Evolutionary conservation across 1,140 invertebrate genomes (phyloP).

Genomic region (Adelges cooleyi): DNA sequence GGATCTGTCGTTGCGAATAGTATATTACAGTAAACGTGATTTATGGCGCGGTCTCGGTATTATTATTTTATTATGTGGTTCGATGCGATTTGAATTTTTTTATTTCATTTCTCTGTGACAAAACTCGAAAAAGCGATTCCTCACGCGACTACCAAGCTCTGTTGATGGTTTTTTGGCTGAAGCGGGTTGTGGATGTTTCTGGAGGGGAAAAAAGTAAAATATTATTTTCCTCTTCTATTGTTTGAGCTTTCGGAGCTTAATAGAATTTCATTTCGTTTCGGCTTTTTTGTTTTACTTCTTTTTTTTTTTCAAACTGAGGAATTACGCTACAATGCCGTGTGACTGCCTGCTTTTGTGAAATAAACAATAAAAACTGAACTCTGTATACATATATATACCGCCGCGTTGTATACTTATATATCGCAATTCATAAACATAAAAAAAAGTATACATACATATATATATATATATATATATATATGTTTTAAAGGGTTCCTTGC

Average conservation of each 20-base stretch:
- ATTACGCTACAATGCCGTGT: slow-evolving; percentile 5
- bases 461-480: slow-evolving; percentile 1
- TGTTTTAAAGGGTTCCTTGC: slow-evolving; percentile 2
- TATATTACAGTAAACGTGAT: too few relatives aligned
- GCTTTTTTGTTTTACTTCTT: slow-evolving; percentile 17
- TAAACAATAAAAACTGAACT: slow-evolving; percentile 18
- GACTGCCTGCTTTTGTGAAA: slow-evolving; percentile 22
- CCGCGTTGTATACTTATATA: too few relatives aligned
- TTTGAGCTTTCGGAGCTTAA: slow-evolving; percentile 26
- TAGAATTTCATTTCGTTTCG: slow-evolving; percentile 23
- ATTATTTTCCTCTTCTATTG: slow-evolving; percentile 27
- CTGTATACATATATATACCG: too few relatives aligned
- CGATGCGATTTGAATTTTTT: too few relatives aligned
- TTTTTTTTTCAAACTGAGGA: slow-evolving; percentile 16
- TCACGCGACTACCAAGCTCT: slow-evolving; percentile 9
- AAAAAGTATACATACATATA: neutral
- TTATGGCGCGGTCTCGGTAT: too few relatives aligned
- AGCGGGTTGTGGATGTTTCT: slow-evolving; percentile 2
- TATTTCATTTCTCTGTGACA: neutral
- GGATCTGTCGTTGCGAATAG: too few relatives aligned
- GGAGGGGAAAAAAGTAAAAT: slow-evolving; percentile 18
- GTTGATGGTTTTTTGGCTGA: slow-evolving; percentile 4
- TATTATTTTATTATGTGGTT: too few relatives aligned
- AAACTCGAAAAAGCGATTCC: slow-evolving; percentile 16
- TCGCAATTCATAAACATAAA: too few relatives aligned